A percentile compares a stretch with the other conserved stretches of the same genome.
phyloP scores from a whole-genome alignment of 2,797 vertebrate species.

The Gymnoscopelus microlampas region DNA sequence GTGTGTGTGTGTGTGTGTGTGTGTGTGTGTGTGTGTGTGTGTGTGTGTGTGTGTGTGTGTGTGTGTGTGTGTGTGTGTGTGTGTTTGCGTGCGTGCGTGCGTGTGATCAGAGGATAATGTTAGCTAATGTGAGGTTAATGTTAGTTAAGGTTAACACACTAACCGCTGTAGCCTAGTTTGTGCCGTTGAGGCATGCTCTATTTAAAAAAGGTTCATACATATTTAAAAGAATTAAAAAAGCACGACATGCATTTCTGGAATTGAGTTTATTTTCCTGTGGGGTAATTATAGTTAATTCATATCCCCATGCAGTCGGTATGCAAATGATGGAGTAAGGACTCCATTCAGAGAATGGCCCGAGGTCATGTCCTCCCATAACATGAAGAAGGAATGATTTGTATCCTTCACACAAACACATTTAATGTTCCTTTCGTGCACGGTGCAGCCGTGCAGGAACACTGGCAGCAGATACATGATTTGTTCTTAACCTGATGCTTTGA shows the following conservation, averaged over 20 bases:
- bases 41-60: too few species aligned
- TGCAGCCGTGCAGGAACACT: constrained; percentile 39
- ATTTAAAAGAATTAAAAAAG: neutral
- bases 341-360: neutral
- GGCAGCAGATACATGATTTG: too few species aligned
- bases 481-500: too few species aligned
- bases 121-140: too few species aligned
- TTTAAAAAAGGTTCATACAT: constrained; percentile 7
- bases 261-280: neutral
- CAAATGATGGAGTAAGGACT: constrained; percentile 6
- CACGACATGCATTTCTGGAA: neutral
- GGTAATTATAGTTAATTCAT: constrained; percentile 15
- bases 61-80: too few species aligned
- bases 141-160: constrained; percentile 15
- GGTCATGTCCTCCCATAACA: constrained; percentile 5
- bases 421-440: neutral
- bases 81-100: neutral
- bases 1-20: too few species aligned
- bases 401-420: neutral
- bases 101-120: constrained; percentile 14
- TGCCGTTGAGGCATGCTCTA: constrained; percentile 3
- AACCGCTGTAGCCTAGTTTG: constrained; percentile 13
- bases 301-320: neutral
- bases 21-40: too few species aligned
- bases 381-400: neutral